A percentile compares a stretch with the other conserved stretches of the same genome.
Conservation (phyloP, 2,888 invertebrate genomes). For the Heliconius sara region DNA sequence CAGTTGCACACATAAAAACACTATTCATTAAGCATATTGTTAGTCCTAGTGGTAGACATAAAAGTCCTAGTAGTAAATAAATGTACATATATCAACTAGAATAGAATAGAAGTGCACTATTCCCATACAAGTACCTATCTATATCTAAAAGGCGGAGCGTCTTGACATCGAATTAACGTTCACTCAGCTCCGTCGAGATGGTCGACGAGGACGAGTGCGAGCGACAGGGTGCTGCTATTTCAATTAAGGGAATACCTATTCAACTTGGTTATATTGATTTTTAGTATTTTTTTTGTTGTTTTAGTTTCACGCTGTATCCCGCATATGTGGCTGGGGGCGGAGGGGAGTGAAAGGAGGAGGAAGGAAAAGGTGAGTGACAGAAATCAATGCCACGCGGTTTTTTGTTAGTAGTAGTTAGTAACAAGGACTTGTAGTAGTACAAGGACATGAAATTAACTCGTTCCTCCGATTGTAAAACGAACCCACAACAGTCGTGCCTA, state of each 20-base stretch:
- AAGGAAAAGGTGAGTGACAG: too few relatives aligned
- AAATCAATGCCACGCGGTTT: too few relatives aligned
- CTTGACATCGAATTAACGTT: slow-evolving; percentile 43
- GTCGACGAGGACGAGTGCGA: slow-evolving; percentile 33
- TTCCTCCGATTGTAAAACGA: too few relatives aligned
- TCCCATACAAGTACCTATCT: slow-evolving; percentile 27
- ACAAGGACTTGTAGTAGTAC: too few relatives aligned
- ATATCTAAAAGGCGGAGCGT: slow-evolving; percentile 44
- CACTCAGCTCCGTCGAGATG: slow-evolving; percentile 38
- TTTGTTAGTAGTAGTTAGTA: too few relatives aligned
- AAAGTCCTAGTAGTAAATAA: slow-evolving; percentile 22
- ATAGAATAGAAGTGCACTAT: slow-evolving; percentile 40
- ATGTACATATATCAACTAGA: slow-evolving; percentile 29
- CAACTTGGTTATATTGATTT: slow-evolving; percentile 11
- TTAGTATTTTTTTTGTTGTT: not conserved
- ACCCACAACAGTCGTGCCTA: too few relatives aligned
- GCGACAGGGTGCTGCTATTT: slow-evolving; percentile 11
- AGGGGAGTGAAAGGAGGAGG: not conserved
- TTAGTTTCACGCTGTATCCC: not conserved
- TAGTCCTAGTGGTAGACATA: not conserved
- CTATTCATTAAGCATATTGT: not conserved
- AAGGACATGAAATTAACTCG: too few relatives aligned
- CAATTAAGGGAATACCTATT: slow-evolving; percentile 17
- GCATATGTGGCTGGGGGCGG: not conserved
- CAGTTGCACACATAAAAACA: not conserved